Conservation (phyloP, 2,113 vertebrate genomes). For the Brachypteracias leptosomus region DNA sequence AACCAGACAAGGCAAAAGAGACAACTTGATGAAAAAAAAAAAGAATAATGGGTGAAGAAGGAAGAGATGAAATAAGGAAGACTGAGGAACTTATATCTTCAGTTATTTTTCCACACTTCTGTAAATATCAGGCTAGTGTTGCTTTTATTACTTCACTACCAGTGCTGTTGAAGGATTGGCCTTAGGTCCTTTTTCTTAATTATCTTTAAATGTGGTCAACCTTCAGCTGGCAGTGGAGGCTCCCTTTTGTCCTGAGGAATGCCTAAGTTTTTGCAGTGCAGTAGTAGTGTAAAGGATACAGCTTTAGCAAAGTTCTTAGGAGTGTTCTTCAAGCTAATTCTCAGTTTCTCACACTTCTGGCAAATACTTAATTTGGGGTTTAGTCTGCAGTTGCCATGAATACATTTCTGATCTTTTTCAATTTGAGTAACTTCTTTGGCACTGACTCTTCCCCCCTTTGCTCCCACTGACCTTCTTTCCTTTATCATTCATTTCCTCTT, state of each 20-base stretch:
- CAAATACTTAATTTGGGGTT: not conserved
- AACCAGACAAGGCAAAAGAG: not conserved
- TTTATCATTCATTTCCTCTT: not conserved
- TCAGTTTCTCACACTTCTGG: not conserved
- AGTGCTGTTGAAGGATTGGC: not conserved
- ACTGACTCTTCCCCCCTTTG: not conserved
- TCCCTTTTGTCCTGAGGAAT: not conserved
- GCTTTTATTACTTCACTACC: not conserved
- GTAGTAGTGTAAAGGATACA: not conserved
- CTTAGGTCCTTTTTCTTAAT: not conserved
- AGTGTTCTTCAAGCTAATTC: not conserved
- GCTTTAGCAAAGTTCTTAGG: not conserved
- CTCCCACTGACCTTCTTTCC: not conserved
- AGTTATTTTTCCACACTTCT: not conserved
- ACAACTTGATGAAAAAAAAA: not conserved
- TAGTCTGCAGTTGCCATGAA: not conserved
- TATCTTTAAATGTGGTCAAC: not conserved
- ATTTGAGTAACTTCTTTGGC: not conserved
- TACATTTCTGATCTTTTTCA: not conserved
- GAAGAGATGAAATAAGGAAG: not conserved
- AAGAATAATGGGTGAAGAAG: not conserved
- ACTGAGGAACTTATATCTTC: not conserved
- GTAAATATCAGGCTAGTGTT: not conserved
- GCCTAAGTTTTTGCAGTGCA: not conserved
- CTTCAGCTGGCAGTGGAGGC: not conserved